Conservation (phyloP, 2,113 vertebrate genomes). For the Cromileptes altivelis region DNA sequence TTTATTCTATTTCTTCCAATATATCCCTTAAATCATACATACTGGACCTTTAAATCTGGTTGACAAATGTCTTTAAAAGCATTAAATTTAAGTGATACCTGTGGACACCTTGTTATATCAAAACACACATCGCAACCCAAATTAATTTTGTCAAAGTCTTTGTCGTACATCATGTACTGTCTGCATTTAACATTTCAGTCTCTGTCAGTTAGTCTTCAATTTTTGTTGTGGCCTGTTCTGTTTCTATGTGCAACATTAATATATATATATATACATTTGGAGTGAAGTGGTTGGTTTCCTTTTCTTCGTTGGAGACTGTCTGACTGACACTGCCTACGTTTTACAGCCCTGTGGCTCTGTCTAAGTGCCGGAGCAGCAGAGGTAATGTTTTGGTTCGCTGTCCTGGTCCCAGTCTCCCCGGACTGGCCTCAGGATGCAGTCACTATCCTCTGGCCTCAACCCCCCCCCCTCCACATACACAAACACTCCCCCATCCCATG, state of each 20-base stretch:
- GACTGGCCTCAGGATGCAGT: constrained; percentile 76
- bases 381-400: constrained; percentile 78
- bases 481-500: constrained; percentile 52
- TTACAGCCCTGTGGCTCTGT: constrained; percentile 83
- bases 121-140: background rate
- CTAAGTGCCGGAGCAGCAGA: constrained; percentile 80
- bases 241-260: constrained; percentile 62
- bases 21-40: no score
- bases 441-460: constrained; percentile 70
- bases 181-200: constrained; percentile 62
- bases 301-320: constrained; percentile 52
- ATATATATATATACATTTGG: constrained; percentile 17
- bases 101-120: background rate
- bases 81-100: background rate
- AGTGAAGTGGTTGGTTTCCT: constrained; percentile 47
- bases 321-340: constrained; percentile 78
- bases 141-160: constrained; percentile 36
- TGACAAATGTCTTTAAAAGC: no score
- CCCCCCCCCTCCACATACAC: constrained; percentile 10
- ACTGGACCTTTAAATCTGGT: no score
- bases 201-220: constrained; percentile 65
- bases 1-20: no score
- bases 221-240: constrained; percentile 56
- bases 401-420: constrained; percentile 66
- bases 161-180: constrained; percentile 49